Conservation (phyloP, 2,888 invertebrate genomes). For the Miltochrista miniata region DNA sequence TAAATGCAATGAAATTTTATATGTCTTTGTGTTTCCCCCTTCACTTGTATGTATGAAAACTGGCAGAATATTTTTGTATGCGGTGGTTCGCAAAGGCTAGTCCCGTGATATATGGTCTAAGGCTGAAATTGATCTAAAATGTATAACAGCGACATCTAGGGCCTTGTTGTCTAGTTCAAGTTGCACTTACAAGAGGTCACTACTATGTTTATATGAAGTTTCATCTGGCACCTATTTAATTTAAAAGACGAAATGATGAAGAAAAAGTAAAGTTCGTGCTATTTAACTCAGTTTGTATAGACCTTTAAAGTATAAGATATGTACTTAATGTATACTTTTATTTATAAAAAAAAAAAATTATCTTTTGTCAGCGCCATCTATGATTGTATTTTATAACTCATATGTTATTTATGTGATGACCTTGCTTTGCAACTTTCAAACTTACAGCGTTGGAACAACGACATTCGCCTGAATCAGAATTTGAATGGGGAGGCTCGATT, state of each 20-base stretch:
- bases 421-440: slow-evolving; percentile 76
- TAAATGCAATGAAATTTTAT: too few relatives aligned
- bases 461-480: slow-evolving; percentile 66
- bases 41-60: too few relatives aligned
- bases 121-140: background rate
- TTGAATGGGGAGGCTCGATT: slow-evolving; percentile 63
- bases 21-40: too few relatives aligned
- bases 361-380: slow-evolving; percentile 53
- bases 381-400: slow-evolving; percentile 20
- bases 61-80: too few relatives aligned
- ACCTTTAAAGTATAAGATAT: too few relatives aligned
- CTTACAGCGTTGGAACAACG: slow-evolving; percentile 69
- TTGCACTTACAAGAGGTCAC: background rate
- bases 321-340: too few relatives aligned
- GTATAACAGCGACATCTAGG: background rate
- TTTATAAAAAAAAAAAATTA: too few relatives aligned
- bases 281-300: too few relatives aligned
- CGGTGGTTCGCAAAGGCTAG: too few relatives aligned
- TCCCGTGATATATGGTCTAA: too few relatives aligned
- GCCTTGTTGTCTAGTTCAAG: background rate
- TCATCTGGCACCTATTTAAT: background rate
- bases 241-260: background rate
- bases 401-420: slow-evolving; percentile 56
- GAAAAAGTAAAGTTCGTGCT: background rate
- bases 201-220: background rate